Conservation (phyloP, 2,888 invertebrate species). For the Icerya purchasi region DNA sequence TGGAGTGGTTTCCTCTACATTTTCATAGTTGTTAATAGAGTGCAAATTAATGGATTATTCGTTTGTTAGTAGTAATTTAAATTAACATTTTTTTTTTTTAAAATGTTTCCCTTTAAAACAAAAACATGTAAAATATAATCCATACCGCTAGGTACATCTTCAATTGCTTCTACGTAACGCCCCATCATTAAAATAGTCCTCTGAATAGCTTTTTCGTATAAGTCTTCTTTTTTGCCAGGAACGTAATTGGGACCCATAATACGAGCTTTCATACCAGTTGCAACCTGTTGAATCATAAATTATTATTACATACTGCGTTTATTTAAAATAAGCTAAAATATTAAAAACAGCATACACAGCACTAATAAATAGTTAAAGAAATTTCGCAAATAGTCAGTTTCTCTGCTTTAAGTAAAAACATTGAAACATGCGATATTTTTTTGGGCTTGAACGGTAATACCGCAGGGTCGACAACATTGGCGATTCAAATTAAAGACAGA, state of each 20-base stretch:
- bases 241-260: conserved; percentile 98
- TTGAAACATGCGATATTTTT: no score
- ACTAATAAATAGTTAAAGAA: neutral
- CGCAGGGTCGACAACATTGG: no score
- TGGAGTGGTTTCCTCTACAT: no score
- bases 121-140: no score
- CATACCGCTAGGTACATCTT: conserved; percentile 86
- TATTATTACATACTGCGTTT: neutral
- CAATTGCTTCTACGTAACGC: conserved; percentile 96
- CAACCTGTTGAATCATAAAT: conserved; percentile 27
- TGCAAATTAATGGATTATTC: no score
- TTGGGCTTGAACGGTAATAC: no score
- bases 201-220: conserved; percentile 97
- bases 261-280: conserved; percentile 79
- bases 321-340: no score
- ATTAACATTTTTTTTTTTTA: conserved; percentile 2
- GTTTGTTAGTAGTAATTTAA: neutral
- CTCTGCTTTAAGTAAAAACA: no score
- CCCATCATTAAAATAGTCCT: conserved; percentile 99
- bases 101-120: conserved; percentile 14
- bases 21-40: no score
- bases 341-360: neutral
- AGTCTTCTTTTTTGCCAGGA: conserved; percentile 96
- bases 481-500: no score
- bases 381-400: no score